Evolutionary conservation across 2,113 vertebrate species (phyloP).

Genomic region (Otus sunia): DNA sequence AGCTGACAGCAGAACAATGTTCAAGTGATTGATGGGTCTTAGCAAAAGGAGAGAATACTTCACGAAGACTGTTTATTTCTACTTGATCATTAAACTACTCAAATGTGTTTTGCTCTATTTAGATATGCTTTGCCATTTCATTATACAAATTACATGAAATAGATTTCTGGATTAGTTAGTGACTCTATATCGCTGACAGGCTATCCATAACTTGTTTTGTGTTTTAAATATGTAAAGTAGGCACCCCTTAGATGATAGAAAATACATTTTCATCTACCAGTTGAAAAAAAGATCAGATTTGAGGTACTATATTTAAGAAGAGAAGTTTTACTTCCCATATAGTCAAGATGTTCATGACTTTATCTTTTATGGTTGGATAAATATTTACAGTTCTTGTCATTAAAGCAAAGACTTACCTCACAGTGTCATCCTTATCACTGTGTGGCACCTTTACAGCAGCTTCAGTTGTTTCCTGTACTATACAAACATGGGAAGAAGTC

Average conservation of each 20-base stretch:
- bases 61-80: background rate
- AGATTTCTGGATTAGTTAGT: background rate
- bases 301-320: background rate
- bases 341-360: background rate
- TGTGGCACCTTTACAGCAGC: background rate
- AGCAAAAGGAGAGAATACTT: background rate
- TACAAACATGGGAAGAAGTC: background rate
- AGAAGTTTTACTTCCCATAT: background rate
- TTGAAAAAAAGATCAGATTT: background rate
- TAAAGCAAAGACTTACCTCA: background rate
- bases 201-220: background rate
- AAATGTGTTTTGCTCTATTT: background rate
- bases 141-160: background rate
- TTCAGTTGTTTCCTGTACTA: background rate
- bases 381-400: background rate
- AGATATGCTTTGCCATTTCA: background rate
- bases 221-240: background rate
- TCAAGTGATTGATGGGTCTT: background rate
- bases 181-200: background rate
- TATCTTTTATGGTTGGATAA: background rate
- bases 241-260: background rate
- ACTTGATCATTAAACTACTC: background rate
- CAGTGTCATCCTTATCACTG: background rate
- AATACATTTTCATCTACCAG: background rate
- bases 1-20: background rate